Base-by-base conservation (phyloP, 1,140 invertebrate species). In the Euborellia annulipes region DNA sequence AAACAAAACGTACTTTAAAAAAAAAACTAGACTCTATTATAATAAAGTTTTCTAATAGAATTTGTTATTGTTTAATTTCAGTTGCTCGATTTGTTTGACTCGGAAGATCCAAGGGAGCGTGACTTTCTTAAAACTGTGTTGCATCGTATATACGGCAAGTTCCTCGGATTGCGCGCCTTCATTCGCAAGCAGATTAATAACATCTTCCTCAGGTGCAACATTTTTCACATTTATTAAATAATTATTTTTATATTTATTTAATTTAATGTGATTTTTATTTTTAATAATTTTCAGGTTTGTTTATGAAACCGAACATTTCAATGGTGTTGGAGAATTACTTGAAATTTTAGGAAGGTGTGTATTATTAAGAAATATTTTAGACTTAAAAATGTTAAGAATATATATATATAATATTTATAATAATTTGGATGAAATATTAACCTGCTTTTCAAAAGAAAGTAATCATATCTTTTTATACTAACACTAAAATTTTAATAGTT, bases 171-270 rank as follows among this genome's bases (percentile, higher is more conserved):
- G 57, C 76, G 95, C 67, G 92, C 94, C 59, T 98, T 96, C 68
- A 98, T 98, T 69, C 81, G 95, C 63, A 98, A 98, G 82, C 94
- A 98, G 74, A 98, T 99, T 60, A 98, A 98, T 69, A 97, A 98
- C 72, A 97, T 98, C 68, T 98, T 93, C 65, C 73, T 83, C 58
- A 79, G 78, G 76, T 82, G 65, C 54, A 46, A 50, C 37, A 38
- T 23, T 46, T 21, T 30, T 45, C 18, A 32, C 36, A 41, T 27
- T 16, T 2, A 20, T 17, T 45, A 17, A 19, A 16, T 34, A 38
- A 13, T 30, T 49, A 30, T 34, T 45, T 47, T 47, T 20, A 37
- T 9, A 40, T 30, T 34, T 41, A 36, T 17, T 42, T 34, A 22
- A 19, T 20, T 42, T 34, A 2, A 13, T 14, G 23, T 37, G 44